Percentiles rank a stretch among this genome's conserved stretches.
These are phyloP conservation scores for Hydrolagus colliei DNA, from an alignment of 2,797 vertebrate species.

Conservation along the genomic window DNA sequence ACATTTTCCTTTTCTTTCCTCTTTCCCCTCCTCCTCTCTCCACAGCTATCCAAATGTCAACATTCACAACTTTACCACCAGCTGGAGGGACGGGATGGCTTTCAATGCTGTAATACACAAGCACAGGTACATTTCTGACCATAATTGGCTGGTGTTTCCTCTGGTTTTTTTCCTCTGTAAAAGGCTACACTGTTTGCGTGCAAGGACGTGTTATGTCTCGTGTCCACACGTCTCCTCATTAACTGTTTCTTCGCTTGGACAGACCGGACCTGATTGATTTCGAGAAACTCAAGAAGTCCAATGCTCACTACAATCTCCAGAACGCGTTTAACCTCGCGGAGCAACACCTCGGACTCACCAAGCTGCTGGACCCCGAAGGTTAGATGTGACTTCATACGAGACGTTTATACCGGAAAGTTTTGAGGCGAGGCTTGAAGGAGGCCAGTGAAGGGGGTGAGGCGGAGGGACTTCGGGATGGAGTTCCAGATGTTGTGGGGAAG, in stretches of 20 bases:
- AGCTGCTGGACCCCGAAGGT: slow-evolving; percentile 88
- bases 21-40: background rate
- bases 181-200: background rate
- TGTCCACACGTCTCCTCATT: slow-evolving; percentile 24
- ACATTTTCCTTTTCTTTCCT: background rate
- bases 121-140: slow-evolving; percentile 58
- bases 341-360: slow-evolving; percentile 88
- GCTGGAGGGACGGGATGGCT: slow-evolving; percentile 90
- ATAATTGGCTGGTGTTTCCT: slow-evolving; percentile 36
- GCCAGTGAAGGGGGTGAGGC: too few relatives aligned
- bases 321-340: slow-evolving; percentile 94
- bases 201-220: slow-evolving; percentile 25
- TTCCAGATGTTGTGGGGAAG: too few relatives aligned
- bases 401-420: background rate
- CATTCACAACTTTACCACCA: slow-evolving; percentile 86
- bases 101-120: slow-evolving; percentile 92
- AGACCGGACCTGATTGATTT: slow-evolving; percentile 95
- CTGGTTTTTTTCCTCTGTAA: background rate
- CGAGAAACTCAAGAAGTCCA: slow-evolving; percentile 94
- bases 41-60: slow-evolving; percentile 84
- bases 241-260: slow-evolving; percentile 34
- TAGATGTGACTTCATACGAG: slow-evolving; percentile 37
- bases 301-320: slow-evolving; percentile 93
- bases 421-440: background rate
- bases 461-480: too few relatives aligned